Base-by-base conservation (phyloP, 2,797 vertebrate species). In the Silurus lanzhouensis region DNA sequence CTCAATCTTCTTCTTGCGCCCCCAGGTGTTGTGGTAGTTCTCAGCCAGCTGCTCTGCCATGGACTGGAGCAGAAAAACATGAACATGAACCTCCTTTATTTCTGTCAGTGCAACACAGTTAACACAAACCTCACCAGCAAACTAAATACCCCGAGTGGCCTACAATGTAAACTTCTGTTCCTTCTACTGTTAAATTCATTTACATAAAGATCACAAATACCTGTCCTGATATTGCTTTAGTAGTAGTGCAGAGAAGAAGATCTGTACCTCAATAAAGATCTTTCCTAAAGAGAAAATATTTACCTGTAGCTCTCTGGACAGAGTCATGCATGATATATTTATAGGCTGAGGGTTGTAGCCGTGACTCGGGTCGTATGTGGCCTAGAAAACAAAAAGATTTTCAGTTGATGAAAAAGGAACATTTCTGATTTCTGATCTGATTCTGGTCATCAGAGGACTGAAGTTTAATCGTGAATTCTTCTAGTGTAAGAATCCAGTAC, bases 1-100 rank as follows among this genome's bases (percentile, higher is more conserved):
- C 78, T 99, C 98, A 87, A 96, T 89, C 88, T 99, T 99, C 90
- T 99, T 99, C 94, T 99, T 99, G n/a, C 97, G 94, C 0, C 97
- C 98, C 98, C 98, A 98, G 0, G 98, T 99, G 92, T 99, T 99
- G 84, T 99, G 98, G 86, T 99, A 99, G 89, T 99, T 99, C 92
- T 99, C 98, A 0, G 98, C 98, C 89, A 99, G 89, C 90, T 99
- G 98, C 86, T 99, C 98, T 0, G 97, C 97, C 97, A 99, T 99
- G 76, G 97, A 97, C 97, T 99, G 88, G 0, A 84, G 3, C 81
- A 80, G 48, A 58, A 19, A 57, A 57, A 76, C 52, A 15, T 5
- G 20, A 31, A 70, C 2, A 20, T 46, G 48, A 10, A n/a, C 9
- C 6, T 46, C 19, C 8, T 57, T 27, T 76, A 10, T 38, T 78